Evolutionary conservation across 1,140 invertebrate genomes (phyloP).

Genomic region (Cephus cinctus): DNA sequence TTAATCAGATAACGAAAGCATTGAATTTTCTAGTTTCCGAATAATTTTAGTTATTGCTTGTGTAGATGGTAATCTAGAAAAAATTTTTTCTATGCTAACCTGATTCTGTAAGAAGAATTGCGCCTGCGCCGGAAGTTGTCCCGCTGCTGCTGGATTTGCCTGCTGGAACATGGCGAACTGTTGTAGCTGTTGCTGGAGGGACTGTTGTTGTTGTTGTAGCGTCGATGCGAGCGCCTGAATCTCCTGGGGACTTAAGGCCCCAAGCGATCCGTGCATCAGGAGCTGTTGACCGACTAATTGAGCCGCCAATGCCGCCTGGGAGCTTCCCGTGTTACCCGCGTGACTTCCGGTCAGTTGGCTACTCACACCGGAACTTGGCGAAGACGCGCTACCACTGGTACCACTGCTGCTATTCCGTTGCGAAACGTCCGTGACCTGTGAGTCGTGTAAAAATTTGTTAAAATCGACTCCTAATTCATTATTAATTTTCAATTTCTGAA

Average conservation of each 20-base stretch:
- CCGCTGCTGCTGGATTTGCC: slow-evolving; percentile 50
- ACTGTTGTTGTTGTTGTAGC: slow-evolving; percentile 65
- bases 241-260: slow-evolving; percentile 60
- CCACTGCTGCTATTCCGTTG: slow-evolving; percentile 56
- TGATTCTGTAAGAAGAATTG: slow-evolving; percentile 82
- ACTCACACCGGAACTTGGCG: slow-evolving; percentile 60
- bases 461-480: too few species aligned
- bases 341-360: slow-evolving; percentile 53
- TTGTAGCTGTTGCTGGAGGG: slow-evolving; percentile 66
- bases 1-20: neutral
- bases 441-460: too few species aligned
- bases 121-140: slow-evolving; percentile 63
- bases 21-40: too few species aligned
- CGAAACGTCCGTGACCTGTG: slow-evolving; percentile 58
- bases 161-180: slow-evolving; percentile 73
- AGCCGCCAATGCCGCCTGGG: slow-evolving; percentile 65
- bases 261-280: slow-evolving; percentile 56
- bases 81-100: too few species aligned
- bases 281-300: slow-evolving; percentile 66
- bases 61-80: too few species aligned
- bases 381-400: slow-evolving; percentile 54
- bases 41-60: too few species aligned
- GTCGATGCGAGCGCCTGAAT: slow-evolving; percentile 66
- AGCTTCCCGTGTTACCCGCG: slow-evolving; percentile 49
- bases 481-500: too few species aligned